These are phyloP conservation scores for Cygnus atratus DNA, from an alignment of 2,113 vertebrate genomes.

Conservation along the genomic window DNA sequence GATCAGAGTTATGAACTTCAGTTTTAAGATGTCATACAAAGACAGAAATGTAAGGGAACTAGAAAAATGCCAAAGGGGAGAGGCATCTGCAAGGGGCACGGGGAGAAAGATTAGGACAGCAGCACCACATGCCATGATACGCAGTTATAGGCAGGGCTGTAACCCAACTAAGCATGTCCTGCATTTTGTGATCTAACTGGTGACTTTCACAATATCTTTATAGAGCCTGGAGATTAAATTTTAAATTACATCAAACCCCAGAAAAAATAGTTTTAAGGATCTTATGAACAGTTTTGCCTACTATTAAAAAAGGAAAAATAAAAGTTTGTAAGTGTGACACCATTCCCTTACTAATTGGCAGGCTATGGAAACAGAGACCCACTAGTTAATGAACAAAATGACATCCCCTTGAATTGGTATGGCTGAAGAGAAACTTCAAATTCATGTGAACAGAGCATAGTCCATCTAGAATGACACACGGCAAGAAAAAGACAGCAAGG, in stretches of 20 bases:
- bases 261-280: not conserved
- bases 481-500: not conserved
- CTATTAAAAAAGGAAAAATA: not conserved
- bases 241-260: not conserved
- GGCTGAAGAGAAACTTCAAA: not conserved
- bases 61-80: not conserved
- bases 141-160: not conserved
- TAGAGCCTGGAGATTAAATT: not conserved
- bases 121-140: fast-evolving
- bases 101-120: not conserved
- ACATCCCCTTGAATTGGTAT: not conserved
- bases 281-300: not conserved
- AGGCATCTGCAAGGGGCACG: not conserved
- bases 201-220: not conserved
- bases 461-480: not conserved
- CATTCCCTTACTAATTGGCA: not conserved
- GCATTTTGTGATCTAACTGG: not conserved
- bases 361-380: not conserved
- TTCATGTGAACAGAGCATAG: not conserved
- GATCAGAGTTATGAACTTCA: not conserved
- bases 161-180: not conserved
- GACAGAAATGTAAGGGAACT: not conserved
- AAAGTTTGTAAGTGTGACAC: not conserved
- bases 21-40: not conserved
- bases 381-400: not conserved